Evolutionary conservation across 2,888 invertebrate genomes (phyloP).

Genomic region (Dynastes hyllus): DNA sequence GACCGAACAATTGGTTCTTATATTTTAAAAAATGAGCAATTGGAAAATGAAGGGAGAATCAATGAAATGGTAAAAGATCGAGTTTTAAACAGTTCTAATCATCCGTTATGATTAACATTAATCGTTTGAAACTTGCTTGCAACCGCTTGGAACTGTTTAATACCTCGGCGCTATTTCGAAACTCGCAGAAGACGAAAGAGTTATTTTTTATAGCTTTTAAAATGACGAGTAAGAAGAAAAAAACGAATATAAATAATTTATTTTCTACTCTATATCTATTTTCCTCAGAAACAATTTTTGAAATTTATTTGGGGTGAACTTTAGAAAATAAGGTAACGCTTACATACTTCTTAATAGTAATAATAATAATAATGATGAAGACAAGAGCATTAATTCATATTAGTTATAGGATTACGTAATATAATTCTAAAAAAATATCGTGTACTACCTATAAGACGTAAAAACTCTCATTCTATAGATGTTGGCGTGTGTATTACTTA

Average conservation of each 20-base stretch:
- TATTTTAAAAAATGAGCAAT: no score
- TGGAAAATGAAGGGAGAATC: no score
- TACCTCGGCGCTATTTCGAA: not conserved
- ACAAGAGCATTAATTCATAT: not conserved
- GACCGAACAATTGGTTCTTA: no score
- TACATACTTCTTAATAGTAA: not conserved
- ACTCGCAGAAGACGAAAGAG: not conserved
- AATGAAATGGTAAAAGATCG: not conserved
- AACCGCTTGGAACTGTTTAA: not conserved
- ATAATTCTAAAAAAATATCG: not conserved
- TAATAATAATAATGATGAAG: not conserved
- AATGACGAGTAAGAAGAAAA: not conserved
- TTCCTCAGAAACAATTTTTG: conserved; percentile 9
- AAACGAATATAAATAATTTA: conserved; percentile 11
- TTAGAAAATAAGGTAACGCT: not conserved
- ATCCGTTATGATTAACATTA: no score
- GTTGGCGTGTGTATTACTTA: conserved; percentile 9
- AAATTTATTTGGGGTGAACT: no score
- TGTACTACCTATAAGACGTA: conserved; percentile 14
- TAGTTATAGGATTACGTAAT: no score
- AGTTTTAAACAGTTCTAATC: not conserved
- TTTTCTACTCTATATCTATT: conserved; percentile 11
- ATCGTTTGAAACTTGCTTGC: not conserved
- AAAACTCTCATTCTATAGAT: not conserved
- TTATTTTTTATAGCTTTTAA: conserved; percentile 26